Percentiles rank a stretch among this genome's conserved stretches.
Conservation (phyloP, 2,113 vertebrate genomes). For the Psilopogon haemacephalus region DNA sequence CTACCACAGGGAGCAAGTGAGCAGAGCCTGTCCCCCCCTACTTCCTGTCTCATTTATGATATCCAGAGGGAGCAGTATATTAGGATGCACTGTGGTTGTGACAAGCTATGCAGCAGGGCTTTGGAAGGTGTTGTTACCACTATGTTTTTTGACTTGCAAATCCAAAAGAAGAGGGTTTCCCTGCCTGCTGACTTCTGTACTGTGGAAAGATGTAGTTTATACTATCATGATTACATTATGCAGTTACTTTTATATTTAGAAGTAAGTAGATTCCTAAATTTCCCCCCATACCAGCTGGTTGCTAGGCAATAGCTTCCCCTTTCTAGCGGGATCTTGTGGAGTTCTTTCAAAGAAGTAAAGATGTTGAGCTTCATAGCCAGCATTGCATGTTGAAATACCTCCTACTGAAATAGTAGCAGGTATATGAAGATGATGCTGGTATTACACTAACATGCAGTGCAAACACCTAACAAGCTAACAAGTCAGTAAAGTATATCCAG, state of each 20-base stretch:
- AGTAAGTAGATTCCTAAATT: neutral
- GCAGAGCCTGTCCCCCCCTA: too few relatives aligned
- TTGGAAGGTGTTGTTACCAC: neutral
- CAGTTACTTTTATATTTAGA: neutral
- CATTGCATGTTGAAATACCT: neutral
- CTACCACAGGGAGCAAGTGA: too few relatives aligned
- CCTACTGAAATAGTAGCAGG: neutral
- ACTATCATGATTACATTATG: neutral
- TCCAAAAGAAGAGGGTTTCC: neutral
- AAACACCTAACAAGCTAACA: neutral
- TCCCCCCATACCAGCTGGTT: neutral
- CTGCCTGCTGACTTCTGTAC: neutral
- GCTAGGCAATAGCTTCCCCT: neutral
- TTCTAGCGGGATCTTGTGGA: neutral
- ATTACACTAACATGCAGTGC: neutral
- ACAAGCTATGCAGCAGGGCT: neutral
- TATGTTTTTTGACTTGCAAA: neutral
- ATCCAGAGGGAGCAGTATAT: neutral
- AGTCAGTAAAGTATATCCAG: neutral
- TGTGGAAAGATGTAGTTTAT: neutral
- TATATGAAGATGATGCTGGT: neutral
- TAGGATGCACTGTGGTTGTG: neutral
- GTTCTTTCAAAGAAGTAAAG: neutral
- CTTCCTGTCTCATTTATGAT: neutral
- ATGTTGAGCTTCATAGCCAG: neutral